Conservation (phyloP, 2,113 vertebrate genomes). For the Cyprinodon brontotheroides region DNA sequence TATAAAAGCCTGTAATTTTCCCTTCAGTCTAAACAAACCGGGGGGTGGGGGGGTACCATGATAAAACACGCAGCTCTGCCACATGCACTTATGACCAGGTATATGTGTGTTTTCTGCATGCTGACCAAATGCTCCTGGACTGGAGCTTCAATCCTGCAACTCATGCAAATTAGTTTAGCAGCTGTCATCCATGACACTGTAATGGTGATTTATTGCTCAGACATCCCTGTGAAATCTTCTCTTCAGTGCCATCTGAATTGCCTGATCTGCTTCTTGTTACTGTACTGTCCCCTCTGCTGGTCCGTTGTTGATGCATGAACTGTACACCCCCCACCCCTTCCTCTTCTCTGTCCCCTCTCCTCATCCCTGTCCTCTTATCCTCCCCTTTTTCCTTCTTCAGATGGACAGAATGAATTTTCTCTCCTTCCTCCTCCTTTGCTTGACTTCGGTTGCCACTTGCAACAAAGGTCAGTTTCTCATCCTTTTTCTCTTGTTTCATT, state of each 20-base stretch:
- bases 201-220: slow-evolving; percentile 20
- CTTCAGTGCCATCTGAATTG: slow-evolving; percentile 28
- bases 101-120: slow-evolving; percentile 22
- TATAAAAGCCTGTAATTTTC: neutral
- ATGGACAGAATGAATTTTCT: slow-evolving; percentile 84
- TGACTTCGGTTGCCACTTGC: slow-evolving; percentile 82
- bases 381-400: slow-evolving; percentile 72
- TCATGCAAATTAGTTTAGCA: neutral
- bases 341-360: slow-evolving; percentile 11
- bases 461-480: slow-evolving; percentile 85
- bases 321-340: slow-evolving; percentile 38
- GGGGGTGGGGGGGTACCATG: slow-evolving; percentile 36
- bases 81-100: slow-evolving; percentile 18
- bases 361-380: slow-evolving; percentile 52
- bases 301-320: slow-evolving; percentile 79
- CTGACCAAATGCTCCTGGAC: neutral
- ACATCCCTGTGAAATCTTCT: slow-evolving; percentile 8
- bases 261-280: slow-evolving; percentile 38
- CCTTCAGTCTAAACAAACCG: neutral
- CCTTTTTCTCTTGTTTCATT: slow-evolving; percentile 61
- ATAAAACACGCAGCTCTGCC: slow-evolving; percentile 36
- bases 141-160: slow-evolving; percentile 10
- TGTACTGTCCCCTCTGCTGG: slow-evolving; percentile 64
- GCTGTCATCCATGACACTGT: slow-evolving; percentile 25
- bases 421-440: slow-evolving; percentile 83